phyloP scores from a whole-genome alignment of 2,888 invertebrate species.

The Hirtodrosophila confusa region DNA sequence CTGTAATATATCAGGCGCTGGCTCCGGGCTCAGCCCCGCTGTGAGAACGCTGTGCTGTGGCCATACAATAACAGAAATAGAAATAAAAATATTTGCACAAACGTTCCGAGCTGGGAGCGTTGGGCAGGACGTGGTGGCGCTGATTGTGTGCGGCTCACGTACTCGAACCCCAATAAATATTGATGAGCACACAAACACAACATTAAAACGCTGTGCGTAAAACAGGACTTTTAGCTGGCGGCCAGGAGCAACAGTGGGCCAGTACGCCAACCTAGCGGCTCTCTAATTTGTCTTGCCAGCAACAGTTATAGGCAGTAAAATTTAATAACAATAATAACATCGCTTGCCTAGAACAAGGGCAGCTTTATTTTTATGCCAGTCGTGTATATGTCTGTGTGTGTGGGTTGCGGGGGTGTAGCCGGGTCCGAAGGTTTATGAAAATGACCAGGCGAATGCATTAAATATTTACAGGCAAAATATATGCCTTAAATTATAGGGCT shows the following conservation, averaged over 20 bases:
- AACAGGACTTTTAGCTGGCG: slow-evolving; percentile 24
- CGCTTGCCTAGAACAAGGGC: slow-evolving; percentile 56
- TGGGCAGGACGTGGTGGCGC: slow-evolving; percentile 18
- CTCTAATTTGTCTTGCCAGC: slow-evolving; percentile 67
- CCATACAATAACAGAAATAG: slow-evolving; percentile 34
- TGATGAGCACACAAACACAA: slow-evolving; percentile 78
- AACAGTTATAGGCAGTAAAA: slow-evolving; percentile 78
- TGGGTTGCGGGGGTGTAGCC: slow-evolving; percentile 8
- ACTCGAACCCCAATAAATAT: slow-evolving; percentile 78
- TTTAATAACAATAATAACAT: slow-evolving; percentile 78
- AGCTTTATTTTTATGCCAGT: slow-evolving; percentile 59
- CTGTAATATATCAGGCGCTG: slow-evolving; percentile 40
- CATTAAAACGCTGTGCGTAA: slow-evolving; percentile 74
- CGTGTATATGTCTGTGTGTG: slow-evolving; percentile 15
- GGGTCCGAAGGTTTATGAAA: slow-evolving; percentile 47
- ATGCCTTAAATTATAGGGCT: slow-evolving; percentile 58
- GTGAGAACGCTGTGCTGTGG: background rate
- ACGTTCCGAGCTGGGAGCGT: background rate
- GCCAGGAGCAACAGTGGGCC: slow-evolving; percentile 14
- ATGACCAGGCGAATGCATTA: slow-evolving; percentile 66
- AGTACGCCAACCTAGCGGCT: slow-evolving; percentile 6
- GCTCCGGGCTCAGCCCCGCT: slow-evolving; percentile 3
- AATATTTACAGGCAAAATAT: slow-evolving; percentile 72
- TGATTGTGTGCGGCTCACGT: slow-evolving; percentile 74
- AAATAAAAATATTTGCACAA: slow-evolving; percentile 52